Evolutionary conservation across 2,797 vertebrate species (phyloP), one percentile per base, ranked within the genome.

Genomic region (Sternotherus odoratus): DNA sequence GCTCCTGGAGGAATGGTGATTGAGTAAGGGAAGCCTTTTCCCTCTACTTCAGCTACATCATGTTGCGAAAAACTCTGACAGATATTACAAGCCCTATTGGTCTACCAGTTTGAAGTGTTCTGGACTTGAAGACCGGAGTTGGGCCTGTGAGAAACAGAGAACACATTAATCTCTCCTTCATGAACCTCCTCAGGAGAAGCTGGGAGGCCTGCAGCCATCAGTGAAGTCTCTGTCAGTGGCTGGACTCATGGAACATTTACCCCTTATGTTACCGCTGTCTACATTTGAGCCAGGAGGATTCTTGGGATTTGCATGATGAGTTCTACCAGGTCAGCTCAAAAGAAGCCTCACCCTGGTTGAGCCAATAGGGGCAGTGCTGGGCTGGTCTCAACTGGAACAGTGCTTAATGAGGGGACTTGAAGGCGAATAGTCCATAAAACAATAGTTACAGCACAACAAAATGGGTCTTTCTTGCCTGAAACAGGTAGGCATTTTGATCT

Each of bases 391-490:
- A 23, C 54, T 74, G 72, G 87, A 92, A 36, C 39, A 93, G 83
- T 94, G 92, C 66, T 81, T 4, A 96, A 26, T 81, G 91, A 57
- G 90, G 66, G 57, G 66, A 89, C 48, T 54, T 66, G 49, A 57
- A 87, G n/a, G 48, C 36, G 83, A 80, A 72, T 3, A 95, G 36
- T 48, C 26, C 0, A 0, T 33, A 90, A 86, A 92, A 87, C 1
- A 1, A 53, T 53, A 28, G 49, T 83, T 83, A 72, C 80, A 19
- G 36, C 17, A 7, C 49, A 53, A 95, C 0, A 10, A 92, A 83
- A 84, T 15, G 80, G 30, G 49, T 33, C n/a, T 53, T 36, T 11
- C n/a, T 54, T 79, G 8, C 15, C 15, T 53, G 33, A 88, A 66
- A 57, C 48, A 74, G 69, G 56, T 7, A 85, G 4, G 23, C 8